phyloP scores from a whole-genome alignment of 2,888 invertebrate genomes.

The Phasia obesa region DNA sequence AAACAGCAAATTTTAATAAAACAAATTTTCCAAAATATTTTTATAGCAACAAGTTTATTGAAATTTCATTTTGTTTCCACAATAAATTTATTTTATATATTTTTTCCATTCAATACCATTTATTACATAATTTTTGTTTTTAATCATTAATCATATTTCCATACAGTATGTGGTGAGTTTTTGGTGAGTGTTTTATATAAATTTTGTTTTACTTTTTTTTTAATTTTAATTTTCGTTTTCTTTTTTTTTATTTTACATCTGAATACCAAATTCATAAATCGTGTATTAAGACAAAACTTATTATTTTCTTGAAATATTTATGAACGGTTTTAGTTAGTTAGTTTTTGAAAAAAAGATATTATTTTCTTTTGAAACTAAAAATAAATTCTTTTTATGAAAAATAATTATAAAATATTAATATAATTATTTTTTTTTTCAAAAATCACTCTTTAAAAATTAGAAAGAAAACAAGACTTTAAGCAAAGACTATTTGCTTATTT shows the following conservation, averaged over 20 bases:
- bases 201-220: slow-evolving; percentile 74
- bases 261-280: slow-evolving; percentile 70
- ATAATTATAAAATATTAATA: slow-evolving; percentile 74
- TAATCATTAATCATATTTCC: slow-evolving; percentile 63
- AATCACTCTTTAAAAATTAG: slow-evolving; percentile 74
- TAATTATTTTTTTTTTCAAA: slow-evolving; percentile 72
- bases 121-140: slow-evolving; percentile 58
- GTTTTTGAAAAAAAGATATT: slow-evolving; percentile 19
- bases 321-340: slow-evolving; percentile 61
- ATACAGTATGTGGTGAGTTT: slow-evolving; percentile 70
- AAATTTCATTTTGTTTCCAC: slow-evolving; percentile 72
- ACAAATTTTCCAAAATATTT: slow-evolving; percentile 56
- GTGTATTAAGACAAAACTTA: slow-evolving; percentile 66
- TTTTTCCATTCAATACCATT: slow-evolving; percentile 69
- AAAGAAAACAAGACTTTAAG: slow-evolving; percentile 75
- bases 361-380: slow-evolving; percentile 20
- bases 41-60: slow-evolving; percentile 81
- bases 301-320: slow-evolving; percentile 64
- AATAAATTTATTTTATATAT: slow-evolving; percentile 57
- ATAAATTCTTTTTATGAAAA: slow-evolving; percentile 25
- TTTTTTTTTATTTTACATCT: slow-evolving; percentile 68
- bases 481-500: slow-evolving; percentile 73
- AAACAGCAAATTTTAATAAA: slow-evolving; percentile 51
- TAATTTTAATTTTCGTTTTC: slow-evolving; percentile 38
- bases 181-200: slow-evolving; percentile 65